These are phyloP conservation scores for Laupala kohalensis DNA, from an alignment of 1,140 invertebrate species.

Conservation along the genomic window DNA sequence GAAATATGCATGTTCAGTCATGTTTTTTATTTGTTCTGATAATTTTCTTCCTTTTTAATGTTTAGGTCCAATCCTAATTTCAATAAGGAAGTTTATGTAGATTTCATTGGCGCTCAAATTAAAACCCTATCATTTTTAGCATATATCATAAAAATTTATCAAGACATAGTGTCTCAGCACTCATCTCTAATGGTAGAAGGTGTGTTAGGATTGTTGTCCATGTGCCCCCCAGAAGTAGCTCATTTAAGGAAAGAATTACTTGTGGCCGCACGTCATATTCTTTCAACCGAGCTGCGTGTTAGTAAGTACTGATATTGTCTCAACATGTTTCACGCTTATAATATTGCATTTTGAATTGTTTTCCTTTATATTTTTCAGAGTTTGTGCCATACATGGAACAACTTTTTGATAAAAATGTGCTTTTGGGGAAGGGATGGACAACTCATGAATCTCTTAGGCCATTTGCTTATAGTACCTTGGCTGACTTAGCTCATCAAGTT, in stretches of 20 bases:
- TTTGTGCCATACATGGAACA: slow-evolving; percentile 89
- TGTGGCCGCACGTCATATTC: slow-evolving; percentile 86
- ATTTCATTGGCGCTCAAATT: slow-evolving; percentile 96
- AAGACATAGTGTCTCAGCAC: slow-evolving; percentile 71
- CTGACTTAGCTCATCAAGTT: slow-evolving; percentile 95
- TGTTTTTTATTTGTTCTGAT: not conserved
- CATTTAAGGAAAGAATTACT: slow-evolving; percentile 84
- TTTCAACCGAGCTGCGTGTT: slow-evolving; percentile 82
- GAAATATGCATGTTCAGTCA: no score
- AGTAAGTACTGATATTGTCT: slow-evolving; percentile 45
- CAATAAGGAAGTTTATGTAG: slow-evolving; percentile 93
- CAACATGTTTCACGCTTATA: not conserved
- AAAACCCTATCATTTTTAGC: slow-evolving; percentile 92
- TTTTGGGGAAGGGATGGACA: slow-evolving; percentile 88
- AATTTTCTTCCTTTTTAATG: not conserved
- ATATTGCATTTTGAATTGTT: no score
- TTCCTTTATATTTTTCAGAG: no score
- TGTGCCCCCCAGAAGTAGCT: slow-evolving; percentile 91
- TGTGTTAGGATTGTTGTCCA: slow-evolving; percentile 72
- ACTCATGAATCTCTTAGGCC: slow-evolving; percentile 84
- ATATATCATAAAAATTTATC: slow-evolving; percentile 87
- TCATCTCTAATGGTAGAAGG: slow-evolving; percentile 79
- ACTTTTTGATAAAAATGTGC: slow-evolving; percentile 84
- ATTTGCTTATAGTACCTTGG: slow-evolving; percentile 86
- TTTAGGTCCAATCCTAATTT: slow-evolving; percentile 61